Evolutionary conservation across 1,140 invertebrate species (phyloP), one percentile per base, ranked within the genome.

Genomic region (Drosophila nigromelanica): DNA sequence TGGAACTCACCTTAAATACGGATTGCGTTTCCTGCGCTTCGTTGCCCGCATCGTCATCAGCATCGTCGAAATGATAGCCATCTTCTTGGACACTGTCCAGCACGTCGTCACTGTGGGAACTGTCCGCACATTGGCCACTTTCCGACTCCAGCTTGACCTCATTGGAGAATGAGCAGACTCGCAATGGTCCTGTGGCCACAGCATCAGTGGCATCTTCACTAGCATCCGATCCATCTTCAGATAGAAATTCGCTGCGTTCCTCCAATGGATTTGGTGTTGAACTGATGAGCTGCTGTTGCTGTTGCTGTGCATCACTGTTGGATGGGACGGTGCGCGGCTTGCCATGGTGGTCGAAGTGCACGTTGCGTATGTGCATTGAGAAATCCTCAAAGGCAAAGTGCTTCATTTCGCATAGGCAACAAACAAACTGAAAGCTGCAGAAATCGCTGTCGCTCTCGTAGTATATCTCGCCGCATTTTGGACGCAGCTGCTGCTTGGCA

Each of bases 391-490:
- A 89, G 2, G 56, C 54, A 7, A 89, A 89, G 30, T 80, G 73
- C 12, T 89, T 89, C 85, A 89, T 89, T 7, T 80, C 73, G 50
- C 83, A 89, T 6, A 89, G 63, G 21, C 78, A 73, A 42, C 83
- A 89, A n/a, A 78, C 48, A 12, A 89, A 18, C 21, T 83, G 83
- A 50, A 89, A 89, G 42, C 67, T 73, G 15, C 71, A 69, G 5
- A 48, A 62, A 43, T 79, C 82, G 55, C 76, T 69, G 27, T 83
- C 68, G 21, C 50, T 48, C 33, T 71, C 85, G 30, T 78, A 89
- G 39, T 78, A 89, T 52, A 89, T 83, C 18, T 89, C 85, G 15
- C 83, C 83, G 33, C 83, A 89, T 51, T 90, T 90, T 12, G 82
- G 73, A 1, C 45, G 87, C 48, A 71, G 11, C 12, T 68, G 56